phyloP scores from a whole-genome alignment of 2,888 invertebrate genomes.

The Cabera pusaria region DNA sequence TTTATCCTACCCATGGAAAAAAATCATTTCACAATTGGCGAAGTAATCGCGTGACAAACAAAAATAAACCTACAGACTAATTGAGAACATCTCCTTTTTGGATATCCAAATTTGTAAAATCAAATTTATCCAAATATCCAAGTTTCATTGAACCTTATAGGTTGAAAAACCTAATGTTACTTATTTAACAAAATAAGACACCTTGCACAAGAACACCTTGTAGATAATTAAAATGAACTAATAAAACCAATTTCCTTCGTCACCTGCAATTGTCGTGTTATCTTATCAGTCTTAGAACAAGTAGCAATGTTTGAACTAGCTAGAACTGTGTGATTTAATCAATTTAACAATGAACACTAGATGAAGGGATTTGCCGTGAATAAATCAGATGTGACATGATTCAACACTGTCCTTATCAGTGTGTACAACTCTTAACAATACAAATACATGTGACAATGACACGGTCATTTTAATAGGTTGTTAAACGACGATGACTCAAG shows the following conservation, averaged over 20 bases:
- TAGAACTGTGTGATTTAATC: slow-evolving; percentile 57
- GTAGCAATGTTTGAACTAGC: slow-evolving; percentile 56
- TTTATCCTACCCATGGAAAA: too few species aligned
- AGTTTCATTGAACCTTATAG: too few species aligned
- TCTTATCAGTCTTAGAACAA: slow-evolving; percentile 65
- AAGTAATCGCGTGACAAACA: too few species aligned
- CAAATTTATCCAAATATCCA: too few species aligned
- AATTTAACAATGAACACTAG: slow-evolving; percentile 56
- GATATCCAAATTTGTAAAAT: too few species aligned
- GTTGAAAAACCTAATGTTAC: too few species aligned
- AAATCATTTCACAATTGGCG: too few species aligned
- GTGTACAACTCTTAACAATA: slow-evolving; percentile 39
- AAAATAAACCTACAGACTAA: too few species aligned
- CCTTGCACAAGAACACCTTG: too few species aligned
- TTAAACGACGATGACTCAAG: slow-evolving; percentile 33
- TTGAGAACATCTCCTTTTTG: too few species aligned
- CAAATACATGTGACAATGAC: slow-evolving; percentile 60
- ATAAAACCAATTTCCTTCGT: slow-evolving; percentile 19
- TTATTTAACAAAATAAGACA: too few species aligned
- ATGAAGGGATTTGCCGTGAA: slow-evolving; percentile 58
- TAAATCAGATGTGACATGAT: slow-evolving; percentile 58
- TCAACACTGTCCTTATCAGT: slow-evolving; percentile 50
- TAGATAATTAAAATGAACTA: too few species aligned
- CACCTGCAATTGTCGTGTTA: slow-evolving; percentile 38
- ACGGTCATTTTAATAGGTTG: slow-evolving; percentile 53